Evolutionary conservation across 2,113 vertebrate genomes (phyloP).

Genomic region (Oenanthe oenanthe): DNA sequence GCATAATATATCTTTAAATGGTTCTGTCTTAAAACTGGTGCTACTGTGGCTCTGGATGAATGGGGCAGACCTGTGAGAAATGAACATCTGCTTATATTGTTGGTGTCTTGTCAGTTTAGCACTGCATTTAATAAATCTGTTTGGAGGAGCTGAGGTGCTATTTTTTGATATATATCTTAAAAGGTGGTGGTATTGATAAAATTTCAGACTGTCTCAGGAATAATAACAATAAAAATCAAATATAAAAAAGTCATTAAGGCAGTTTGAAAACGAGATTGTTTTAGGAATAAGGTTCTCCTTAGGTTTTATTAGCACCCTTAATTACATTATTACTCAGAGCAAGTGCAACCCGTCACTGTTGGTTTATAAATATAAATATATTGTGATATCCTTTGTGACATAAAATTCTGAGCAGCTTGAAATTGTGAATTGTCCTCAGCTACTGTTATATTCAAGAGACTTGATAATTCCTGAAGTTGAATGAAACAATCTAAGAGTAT

Average conservation of each 20-base stretch:
- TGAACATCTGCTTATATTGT: conserved; percentile 14
- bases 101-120: conserved; percentile 49
- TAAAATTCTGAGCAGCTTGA: background rate
- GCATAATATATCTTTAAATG: conserved; percentile 53
- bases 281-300: conserved; percentile 42
- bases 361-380: conserved; percentile 44
- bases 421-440: background rate
- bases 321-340: conserved; percentile 46
- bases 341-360: background rate
- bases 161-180: conserved; percentile 46
- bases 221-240: conserved; percentile 67
- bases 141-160: background rate
- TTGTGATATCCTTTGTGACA: background rate
- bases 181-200: conserved; percentile 67
- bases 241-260: conserved; percentile 61
- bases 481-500: background rate
- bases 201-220: conserved; percentile 57
- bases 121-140: conserved; percentile 38
- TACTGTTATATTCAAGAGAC: background rate
- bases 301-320: conserved; percentile 55
- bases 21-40: conserved; percentile 23
- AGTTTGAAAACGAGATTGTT: conserved; percentile 35
- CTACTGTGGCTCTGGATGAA: background rate
- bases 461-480: background rate
- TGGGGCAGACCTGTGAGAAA: conserved; percentile 16